Conservation (phyloP, 2,888 invertebrate species). For the Chaitophorus viminalis region DNA sequence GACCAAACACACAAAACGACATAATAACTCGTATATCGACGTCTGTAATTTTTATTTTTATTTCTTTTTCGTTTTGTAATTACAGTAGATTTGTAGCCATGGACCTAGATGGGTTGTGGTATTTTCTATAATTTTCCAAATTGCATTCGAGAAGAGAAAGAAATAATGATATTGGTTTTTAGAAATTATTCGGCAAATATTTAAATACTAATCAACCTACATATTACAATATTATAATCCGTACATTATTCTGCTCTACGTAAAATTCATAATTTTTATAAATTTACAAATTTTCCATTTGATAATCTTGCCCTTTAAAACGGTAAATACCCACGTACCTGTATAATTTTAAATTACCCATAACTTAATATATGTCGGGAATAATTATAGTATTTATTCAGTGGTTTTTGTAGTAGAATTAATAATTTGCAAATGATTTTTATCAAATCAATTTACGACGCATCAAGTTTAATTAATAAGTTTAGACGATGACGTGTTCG, state of each 20-base stretch:
- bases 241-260: too few species aligned
- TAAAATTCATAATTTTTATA: not conserved
- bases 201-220: not conserved
- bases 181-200: not conserved
- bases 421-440: not conserved
- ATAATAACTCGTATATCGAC: too few species aligned
- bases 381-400: constrained; percentile 1
- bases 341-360: not conserved
- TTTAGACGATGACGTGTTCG: not conserved
- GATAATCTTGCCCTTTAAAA: not conserved
- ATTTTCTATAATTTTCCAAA: not conserved
- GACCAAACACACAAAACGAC: too few species aligned
- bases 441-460: not conserved
- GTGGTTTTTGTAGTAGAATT: not conserved
- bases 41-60: too few species aligned
- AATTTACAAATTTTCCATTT: not conserved
- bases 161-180: not conserved
- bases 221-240: too few species aligned
- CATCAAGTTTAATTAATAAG: not conserved
- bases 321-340: not conserved
- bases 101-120: not conserved
- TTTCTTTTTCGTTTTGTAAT: too few species aligned
- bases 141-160: not conserved
- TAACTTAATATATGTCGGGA: not conserved
- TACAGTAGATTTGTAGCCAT: not conserved